Evolutionary conservation across 2,113 vertebrate genomes (phyloP).

Genomic region (Sminthopsis crassicaudata): DNA sequence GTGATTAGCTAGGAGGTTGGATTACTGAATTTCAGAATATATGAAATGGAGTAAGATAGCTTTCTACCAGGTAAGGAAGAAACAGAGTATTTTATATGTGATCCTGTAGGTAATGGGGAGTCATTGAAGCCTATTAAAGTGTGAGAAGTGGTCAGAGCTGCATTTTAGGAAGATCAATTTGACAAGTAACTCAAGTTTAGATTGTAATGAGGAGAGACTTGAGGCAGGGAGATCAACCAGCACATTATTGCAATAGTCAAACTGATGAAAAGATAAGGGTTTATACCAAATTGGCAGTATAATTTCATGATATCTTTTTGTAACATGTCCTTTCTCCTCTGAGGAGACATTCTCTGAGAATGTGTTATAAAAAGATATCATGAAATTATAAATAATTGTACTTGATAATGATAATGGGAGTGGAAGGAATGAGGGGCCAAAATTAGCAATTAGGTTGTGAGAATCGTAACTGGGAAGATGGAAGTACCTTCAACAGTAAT

Average conservation of each 20-base stretch:
- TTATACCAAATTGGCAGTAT: background rate
- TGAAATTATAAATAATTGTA: background rate
- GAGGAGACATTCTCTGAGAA: background rate
- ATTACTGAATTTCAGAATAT: background rate
- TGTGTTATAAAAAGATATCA: background rate
- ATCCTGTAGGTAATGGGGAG: background rate
- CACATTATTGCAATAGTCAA: background rate
- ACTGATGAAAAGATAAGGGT: background rate
- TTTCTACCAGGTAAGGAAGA: background rate
- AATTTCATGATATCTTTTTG: too few relatives aligned
- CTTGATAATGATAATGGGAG: background rate
- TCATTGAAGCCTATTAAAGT: background rate
- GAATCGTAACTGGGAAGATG: background rate
- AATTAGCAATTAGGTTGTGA: background rate
- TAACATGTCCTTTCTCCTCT: too few relatives aligned
- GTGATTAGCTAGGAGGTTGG: background rate
- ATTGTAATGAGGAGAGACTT: background rate
- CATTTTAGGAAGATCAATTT: background rate
- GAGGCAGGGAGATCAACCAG: background rate
- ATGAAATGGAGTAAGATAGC: background rate
- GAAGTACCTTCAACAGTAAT: background rate
- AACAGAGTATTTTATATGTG: background rate
- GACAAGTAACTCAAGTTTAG: background rate
- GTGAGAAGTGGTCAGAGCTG: background rate
- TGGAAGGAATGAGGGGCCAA: background rate